Conservation (phyloP, 2,113 vertebrate genomes). For the Corythaeola cristata region DNA sequence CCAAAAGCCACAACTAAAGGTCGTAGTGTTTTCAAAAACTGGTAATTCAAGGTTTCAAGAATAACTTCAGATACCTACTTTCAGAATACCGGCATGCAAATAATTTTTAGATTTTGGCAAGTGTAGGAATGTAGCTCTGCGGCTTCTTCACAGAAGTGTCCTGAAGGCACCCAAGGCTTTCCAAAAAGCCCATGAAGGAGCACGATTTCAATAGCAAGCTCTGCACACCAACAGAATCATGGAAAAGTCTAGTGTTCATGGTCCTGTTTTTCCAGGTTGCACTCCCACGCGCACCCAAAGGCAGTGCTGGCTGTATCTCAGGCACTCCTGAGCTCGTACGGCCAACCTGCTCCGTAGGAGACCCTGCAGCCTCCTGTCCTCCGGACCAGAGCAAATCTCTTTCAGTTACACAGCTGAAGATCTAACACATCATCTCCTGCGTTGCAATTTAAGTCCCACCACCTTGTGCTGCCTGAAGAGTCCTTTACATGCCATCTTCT, state of each 20-base stretch:
- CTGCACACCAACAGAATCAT: not conserved
- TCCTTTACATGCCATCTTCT: not conserved
- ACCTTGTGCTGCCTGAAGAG: not conserved
- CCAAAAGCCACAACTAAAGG: not conserved
- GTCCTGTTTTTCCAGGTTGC: not conserved
- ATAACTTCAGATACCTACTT: not conserved
- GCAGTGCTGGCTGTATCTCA: not conserved
- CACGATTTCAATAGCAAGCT: not conserved
- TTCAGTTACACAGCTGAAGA: not conserved
- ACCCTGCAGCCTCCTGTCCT: not conserved
- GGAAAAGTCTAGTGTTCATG: not conserved
- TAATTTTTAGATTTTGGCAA: not conserved
- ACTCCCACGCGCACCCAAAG: not conserved
- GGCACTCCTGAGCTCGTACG: not conserved
- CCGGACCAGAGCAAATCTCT: not conserved
- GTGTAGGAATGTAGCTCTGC: not conserved
- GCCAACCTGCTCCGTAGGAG: not conserved
- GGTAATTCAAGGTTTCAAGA: not conserved
- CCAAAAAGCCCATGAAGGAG: not conserved
- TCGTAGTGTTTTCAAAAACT: not conserved
- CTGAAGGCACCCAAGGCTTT: not conserved
- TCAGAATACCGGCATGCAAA: not conserved
- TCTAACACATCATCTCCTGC: not conserved
- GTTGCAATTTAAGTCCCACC: not conserved
- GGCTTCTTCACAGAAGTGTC: not conserved